These are phyloP conservation scores for Leptosomus discolor DNA, from an alignment of 2,113 vertebrate species.

Conservation along the genomic window DNA sequence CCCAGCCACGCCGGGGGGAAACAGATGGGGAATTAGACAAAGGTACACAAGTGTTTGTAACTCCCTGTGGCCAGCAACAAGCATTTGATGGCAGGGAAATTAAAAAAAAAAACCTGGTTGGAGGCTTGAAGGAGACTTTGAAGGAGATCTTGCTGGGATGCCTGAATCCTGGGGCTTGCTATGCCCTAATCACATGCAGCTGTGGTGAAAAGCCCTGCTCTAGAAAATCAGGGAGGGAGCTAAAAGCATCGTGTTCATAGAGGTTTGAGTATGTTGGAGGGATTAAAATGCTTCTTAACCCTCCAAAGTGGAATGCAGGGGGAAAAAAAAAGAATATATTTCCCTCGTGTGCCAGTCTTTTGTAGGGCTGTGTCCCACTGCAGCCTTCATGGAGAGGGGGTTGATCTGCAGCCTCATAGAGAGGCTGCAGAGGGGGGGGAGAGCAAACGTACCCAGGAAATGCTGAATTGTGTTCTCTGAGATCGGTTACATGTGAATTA, in stretches of 20 bases:
- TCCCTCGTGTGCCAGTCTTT: rapidly evolving
- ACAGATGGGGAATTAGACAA: background rate
- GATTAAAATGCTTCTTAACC: background rate
- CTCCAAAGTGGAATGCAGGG: background rate
- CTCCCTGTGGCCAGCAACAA: background rate
- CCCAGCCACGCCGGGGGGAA: background rate
- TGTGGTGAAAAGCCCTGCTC: background rate
- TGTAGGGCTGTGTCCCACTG: background rate
- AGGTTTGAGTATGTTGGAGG: background rate
- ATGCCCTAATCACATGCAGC: background rate
- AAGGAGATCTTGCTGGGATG: background rate
- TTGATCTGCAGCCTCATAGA: background rate
- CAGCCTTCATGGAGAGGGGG: background rate
- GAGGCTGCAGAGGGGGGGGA: background rate
- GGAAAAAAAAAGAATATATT: background rate
- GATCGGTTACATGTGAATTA: background rate
- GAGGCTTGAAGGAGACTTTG: background rate
- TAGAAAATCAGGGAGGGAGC: background rate
- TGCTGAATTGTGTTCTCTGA: background rate
- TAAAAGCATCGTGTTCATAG: background rate
- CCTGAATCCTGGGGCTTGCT: background rate
- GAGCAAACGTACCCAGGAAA: background rate
- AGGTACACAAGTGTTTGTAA: background rate
- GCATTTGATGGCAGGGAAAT: background rate
- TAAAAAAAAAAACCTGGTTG: background rate